Base-by-base conservation (phyloP, 1,140 invertebrate genomes). In the Ips nitidus region DNA sequence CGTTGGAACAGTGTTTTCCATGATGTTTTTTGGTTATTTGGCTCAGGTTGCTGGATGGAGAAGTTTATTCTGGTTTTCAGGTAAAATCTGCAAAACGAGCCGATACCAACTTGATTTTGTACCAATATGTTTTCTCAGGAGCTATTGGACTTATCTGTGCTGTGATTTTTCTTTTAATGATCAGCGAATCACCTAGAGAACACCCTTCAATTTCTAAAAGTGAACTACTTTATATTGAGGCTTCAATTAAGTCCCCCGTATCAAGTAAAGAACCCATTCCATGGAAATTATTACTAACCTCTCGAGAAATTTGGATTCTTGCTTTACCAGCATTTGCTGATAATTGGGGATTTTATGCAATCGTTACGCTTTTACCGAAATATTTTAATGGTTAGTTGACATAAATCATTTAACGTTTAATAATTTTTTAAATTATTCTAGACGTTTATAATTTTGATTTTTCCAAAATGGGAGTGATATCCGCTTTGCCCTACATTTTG, bases 21-120 rank as follows among this genome's bases (percentile, higher is more conserved):
- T 57, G 55, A 40, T 57, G 40, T 57, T 57, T 40, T 57, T 39
- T 40, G 55, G 2, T 6, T 57, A 57, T 57, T 40, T 57, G 37
- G 36, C 37, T 40, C n/a, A 40, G 7, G 38, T 57, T 1, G 55
- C 55, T 40, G 55, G 55, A 3, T 57, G 55, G 55, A 38, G 55
- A 57, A 57, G 37, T 57, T n/a, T 57, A 6, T 57, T 57, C 41
- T 57, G 55, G 55, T 57, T 57, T 41, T 41, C 55, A 4, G 55
- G 55, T 57, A 57, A 41, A 40, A 40, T 5, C 43, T 8, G 8
- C 43, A 5, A 45, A 5, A 45, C 8, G 8, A 45, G 43, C 8
- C 8, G 43, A 4, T 45, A 45, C 43, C 4, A 45, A 5, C 8
- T 45, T 45, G 43, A 8, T 45, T 22, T 22, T 22, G 22, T 22